Conservation (phyloP, 2,113 vertebrate genomes). For the Cheirogaleus medius region DNA sequence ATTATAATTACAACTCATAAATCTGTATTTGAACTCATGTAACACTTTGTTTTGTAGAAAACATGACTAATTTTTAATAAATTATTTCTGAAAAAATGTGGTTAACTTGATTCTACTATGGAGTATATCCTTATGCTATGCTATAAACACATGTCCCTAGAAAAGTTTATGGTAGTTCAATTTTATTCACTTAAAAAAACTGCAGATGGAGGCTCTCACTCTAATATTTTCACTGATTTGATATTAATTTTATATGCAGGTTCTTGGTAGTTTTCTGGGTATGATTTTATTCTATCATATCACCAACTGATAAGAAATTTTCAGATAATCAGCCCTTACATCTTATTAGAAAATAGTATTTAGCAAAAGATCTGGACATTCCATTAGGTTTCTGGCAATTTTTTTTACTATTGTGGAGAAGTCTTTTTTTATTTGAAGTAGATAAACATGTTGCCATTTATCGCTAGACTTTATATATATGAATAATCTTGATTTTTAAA, state of each 20-base stretch:
- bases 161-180: slow-evolving; percentile 35
- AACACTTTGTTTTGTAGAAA: slow-evolving; percentile 50
- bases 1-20: background rate
- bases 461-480: background rate
- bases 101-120: background rate
- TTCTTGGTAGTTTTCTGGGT: slow-evolving; percentile 49
- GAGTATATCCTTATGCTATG: background rate
- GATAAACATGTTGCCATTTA: slow-evolving; percentile 32
- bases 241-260: slow-evolving; percentile 37
- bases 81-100: slow-evolving; percentile 21
- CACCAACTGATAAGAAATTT: background rate
- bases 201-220: background rate
- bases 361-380: background rate
- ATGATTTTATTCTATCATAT: slow-evolving; percentile 28
- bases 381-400: background rate
- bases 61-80: slow-evolving; percentile 12
- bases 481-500: slow-evolving; percentile 39
- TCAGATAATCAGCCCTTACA: background rate
- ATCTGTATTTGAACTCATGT: slow-evolving; percentile 31
- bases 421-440: slow-evolving; percentile 61
- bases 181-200: background rate
- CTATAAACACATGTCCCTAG: background rate
- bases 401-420: slow-evolving; percentile 22
- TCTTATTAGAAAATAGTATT: slow-evolving; percentile 38
- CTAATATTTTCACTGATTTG: slow-evolving; percentile 34